Evolutionary conservation across 2,113 vertebrate genomes (phyloP).

Genomic region (Macrotus californicus): DNA sequence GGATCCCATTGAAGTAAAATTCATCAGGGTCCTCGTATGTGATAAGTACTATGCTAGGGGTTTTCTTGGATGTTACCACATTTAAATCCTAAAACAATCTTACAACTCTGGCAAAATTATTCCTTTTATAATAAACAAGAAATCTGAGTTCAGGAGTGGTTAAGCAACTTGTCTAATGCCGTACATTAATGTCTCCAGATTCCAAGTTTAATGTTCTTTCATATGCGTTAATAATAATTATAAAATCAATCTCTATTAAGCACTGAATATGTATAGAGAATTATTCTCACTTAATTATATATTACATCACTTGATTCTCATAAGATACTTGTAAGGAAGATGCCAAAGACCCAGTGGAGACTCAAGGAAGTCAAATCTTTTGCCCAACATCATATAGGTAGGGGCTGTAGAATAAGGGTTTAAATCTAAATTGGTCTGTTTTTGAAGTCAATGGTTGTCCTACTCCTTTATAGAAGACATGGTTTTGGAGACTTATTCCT

Average conservation of each 20-base stretch:
- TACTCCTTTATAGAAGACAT: neutral
- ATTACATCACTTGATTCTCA: neutral
- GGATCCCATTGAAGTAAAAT: neutral
- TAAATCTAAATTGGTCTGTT: neutral
- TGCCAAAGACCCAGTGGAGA: neutral
- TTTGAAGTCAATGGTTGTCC: neutral
- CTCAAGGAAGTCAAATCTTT: neutral
- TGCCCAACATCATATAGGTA: neutral
- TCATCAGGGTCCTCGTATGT: neutral
- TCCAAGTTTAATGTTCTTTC: neutral
- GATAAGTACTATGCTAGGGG: too few species aligned
- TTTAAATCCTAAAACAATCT: neutral
- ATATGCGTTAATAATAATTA: neutral
- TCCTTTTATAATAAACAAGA: neutral
- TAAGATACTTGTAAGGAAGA: neutral
- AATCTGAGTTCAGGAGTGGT: neutral
- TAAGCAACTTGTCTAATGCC: neutral
- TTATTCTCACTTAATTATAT: neutral
- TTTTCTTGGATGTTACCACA: neutral
- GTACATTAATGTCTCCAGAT: neutral
- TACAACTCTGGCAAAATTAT: neutral
- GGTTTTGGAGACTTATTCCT: neutral
- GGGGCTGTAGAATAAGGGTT: neutral
- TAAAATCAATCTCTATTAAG: neutral
- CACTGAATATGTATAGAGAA: neutral